Percentiles rank a stretch among this genome's conserved stretches.
These are phyloP conservation scores for Nomada ferruginata DNA, from an alignment of 2,888 invertebrate genomes.

Conservation along the genomic window DNA sequence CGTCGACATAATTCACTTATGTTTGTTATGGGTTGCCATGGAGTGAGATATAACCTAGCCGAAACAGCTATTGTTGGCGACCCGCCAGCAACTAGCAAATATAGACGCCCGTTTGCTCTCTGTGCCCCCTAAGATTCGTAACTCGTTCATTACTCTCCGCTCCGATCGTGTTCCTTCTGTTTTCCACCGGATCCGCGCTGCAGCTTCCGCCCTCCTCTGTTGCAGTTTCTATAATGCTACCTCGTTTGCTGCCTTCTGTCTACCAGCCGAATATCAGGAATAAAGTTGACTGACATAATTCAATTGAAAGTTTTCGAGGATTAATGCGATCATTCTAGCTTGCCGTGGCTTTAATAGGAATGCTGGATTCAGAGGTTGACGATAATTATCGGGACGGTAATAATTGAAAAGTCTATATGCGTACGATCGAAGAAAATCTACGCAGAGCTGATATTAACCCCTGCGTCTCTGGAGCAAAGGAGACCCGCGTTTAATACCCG, in stretches of 20 bases:
- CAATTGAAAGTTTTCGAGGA: not conserved
- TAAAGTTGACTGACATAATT: slow-evolving; percentile 14
- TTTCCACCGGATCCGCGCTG: slow-evolving; percentile 5
- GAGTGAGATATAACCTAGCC: slow-evolving; percentile 80
- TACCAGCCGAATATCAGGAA: not conserved
- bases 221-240: not conserved
- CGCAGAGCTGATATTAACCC: too few species aligned
- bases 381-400: too few species aligned
- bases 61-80: slow-evolving; percentile 81
- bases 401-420: too few species aligned
- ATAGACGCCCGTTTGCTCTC: slow-evolving; percentile 70
- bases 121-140: slow-evolving; percentile 57
- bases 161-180: slow-evolving; percentile 37
- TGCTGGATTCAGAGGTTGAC: too few species aligned
- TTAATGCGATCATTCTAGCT: too few species aligned
- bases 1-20: slow-evolving; percentile 82
- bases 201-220: slow-evolving; percentile 2
- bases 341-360: too few species aligned
- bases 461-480: not conserved
- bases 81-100: slow-evolving; percentile 79
- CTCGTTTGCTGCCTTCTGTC: slow-evolving; percentile 29
- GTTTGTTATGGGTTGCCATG: slow-evolving; percentile 83
- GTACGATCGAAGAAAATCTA: too few species aligned
- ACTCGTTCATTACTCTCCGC: slow-evolving; percentile 45
- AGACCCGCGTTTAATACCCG: slow-evolving; percentile 15